These are phyloP conservation scores for Mionectes olivaceus DNA, from an alignment of 2,797 vertebrate genomes.

Conservation along the genomic window DNA sequence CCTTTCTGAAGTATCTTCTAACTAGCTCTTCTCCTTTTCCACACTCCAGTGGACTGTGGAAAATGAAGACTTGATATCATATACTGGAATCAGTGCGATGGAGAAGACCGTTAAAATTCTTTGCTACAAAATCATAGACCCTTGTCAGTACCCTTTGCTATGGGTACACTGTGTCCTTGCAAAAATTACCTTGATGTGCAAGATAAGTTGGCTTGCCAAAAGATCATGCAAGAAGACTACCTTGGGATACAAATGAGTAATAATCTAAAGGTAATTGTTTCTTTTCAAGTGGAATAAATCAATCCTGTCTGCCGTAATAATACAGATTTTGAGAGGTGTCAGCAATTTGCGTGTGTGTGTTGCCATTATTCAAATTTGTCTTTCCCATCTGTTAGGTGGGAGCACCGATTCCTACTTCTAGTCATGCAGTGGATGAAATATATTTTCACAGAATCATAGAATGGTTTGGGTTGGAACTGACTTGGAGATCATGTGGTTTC, in stretches of 20 bases:
- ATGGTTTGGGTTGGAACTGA: neutral
- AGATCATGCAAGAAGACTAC: neutral
- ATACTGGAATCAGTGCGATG: neutral
- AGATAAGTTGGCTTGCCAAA: neutral
- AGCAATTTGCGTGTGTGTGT: neutral
- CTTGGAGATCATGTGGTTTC: neutral
- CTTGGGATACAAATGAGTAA: slow-evolving; percentile 32
- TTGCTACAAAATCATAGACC: neutral
- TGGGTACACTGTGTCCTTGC: slow-evolving; percentile 17
- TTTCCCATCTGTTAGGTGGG: neutral
- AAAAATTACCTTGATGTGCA: neutral
- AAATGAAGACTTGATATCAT: slow-evolving; percentile 42
- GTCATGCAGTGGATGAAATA: neutral
- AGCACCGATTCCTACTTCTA: neutral
- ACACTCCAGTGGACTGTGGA: slow-evolving; percentile 52
- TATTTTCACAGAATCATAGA: neutral
- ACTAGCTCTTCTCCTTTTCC: slow-evolving; percentile 43
- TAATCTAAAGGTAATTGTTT: slow-evolving; percentile 40
- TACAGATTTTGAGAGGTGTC: slow-evolving; percentile 12
- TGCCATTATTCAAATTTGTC: neutral
- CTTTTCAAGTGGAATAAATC: slow-evolving; percentile 54
- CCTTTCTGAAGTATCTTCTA: slow-evolving; percentile 28
- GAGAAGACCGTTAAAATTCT: slow-evolving; percentile 35
- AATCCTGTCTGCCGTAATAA: neutral
- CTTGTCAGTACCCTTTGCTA: neutral